Evolutionary conservation across 2,113 vertebrate genomes (phyloP).

Genomic region (Glareola pratincola): DNA sequence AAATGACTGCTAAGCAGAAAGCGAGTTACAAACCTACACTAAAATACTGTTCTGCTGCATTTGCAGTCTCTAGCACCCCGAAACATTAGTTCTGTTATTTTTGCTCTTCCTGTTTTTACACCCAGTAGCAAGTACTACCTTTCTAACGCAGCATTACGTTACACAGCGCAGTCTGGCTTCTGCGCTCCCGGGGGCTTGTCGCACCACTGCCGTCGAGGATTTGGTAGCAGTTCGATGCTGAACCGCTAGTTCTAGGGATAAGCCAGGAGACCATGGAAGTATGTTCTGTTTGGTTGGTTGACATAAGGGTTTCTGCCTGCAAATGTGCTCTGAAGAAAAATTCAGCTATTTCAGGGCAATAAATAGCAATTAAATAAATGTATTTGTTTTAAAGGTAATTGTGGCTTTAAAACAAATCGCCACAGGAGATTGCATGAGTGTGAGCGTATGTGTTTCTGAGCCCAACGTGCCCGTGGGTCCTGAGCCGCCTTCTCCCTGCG

Average conservation of each 20-base stretch:
- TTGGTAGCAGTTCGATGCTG: not conserved
- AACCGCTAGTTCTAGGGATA: not conserved
- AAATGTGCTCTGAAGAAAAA: not conserved
- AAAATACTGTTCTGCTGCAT: not conserved
- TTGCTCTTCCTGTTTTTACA: not conserved
- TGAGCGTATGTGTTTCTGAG: not conserved
- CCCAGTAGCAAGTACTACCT: not conserved
- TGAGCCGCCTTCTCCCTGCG: no score
- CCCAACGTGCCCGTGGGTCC: not conserved
- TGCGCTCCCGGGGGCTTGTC: not conserved
- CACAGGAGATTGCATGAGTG: no score
- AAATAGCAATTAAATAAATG: not conserved
- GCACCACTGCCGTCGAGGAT: fast-evolving
- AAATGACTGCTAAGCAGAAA: not conserved
- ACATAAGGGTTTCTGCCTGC: not conserved
- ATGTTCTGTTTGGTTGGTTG: not conserved
- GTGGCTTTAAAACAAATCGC: not conserved
- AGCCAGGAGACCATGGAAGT: not conserved
- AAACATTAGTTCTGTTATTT: not conserved
- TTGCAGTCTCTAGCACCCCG: not conserved
- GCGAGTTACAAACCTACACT: not conserved
- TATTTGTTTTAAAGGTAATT: not conserved
- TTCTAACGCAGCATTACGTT: not conserved
- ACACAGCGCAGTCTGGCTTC: fast-evolving
- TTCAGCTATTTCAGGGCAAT: not conserved